A percentile compares a stretch with the other conserved stretches of the same genome.
Conservation (phyloP, 1,140 invertebrate species). For the Zaprionus africanus region DNA sequence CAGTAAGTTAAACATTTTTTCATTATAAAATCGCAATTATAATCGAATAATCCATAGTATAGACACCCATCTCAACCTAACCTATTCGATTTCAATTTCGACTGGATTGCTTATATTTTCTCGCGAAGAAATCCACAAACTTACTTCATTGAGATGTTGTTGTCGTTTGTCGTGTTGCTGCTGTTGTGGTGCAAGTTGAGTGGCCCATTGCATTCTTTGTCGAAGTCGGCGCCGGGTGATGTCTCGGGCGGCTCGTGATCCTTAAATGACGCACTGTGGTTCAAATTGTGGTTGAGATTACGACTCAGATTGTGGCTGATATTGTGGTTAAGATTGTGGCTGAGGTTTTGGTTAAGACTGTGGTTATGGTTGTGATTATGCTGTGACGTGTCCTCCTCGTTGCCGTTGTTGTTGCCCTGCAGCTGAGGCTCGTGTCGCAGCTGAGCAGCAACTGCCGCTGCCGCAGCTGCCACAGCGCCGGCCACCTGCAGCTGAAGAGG, state of each 20-base stretch:
- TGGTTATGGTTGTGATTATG: constrained; percentile 12
- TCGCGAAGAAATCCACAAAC: constrained; percentile 20
- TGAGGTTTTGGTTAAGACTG: constrained; percentile 11
- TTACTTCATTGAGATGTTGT: constrained; percentile 83
- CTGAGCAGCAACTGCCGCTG: constrained; percentile 63
- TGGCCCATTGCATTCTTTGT: constrained; percentile 78
- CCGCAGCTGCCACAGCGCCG: constrained; percentile 58
- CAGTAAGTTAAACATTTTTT: no score
- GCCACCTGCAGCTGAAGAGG: constrained; percentile 65
- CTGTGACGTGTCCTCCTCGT: constrained; percentile 11
- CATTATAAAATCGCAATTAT: no score
- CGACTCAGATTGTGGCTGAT: constrained; percentile 20
- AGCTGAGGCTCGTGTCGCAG: constrained; percentile 59
- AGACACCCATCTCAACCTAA: no score
- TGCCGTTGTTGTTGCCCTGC: constrained; percentile 12
- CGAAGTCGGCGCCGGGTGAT: constrained; percentile 48
- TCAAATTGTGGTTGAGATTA: constrained; percentile 25
- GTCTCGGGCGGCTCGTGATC: constrained; percentile 59
- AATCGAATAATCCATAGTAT: no score
- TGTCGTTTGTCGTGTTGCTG: constrained; percentile 61
- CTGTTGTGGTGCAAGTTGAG: constrained; percentile 71
- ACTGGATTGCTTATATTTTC: background rate
- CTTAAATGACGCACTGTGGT: constrained; percentile 45
- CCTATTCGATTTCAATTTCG: no score
- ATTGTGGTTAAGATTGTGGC: constrained; percentile 37